Evolutionary conservation across 2,888 invertebrate species (phyloP).

Genomic region (Sinopyrophorus schimmeli): DNA sequence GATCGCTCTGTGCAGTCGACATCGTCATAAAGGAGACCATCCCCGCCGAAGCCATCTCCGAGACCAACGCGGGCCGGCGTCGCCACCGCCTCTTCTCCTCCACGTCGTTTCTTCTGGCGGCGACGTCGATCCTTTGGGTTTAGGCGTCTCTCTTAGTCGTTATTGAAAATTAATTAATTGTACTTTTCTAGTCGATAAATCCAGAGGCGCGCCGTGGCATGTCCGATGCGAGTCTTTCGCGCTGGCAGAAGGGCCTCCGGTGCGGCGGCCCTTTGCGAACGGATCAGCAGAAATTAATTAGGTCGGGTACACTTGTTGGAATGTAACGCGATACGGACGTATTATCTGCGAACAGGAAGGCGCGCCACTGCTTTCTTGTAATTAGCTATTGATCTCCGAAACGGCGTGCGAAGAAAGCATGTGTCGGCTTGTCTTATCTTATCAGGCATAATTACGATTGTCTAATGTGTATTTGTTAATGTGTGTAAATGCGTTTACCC

Average conservation of each 20-base stretch:
- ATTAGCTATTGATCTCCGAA: constrained; percentile 15
- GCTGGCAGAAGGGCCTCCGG: too few species aligned
- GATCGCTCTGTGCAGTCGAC: too few species aligned
- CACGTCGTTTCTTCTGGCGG: constrained; percentile 19
- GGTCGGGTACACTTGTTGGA: too few species aligned
- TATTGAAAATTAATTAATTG: constrained; percentile 25
- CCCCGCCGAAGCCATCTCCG: constrained; percentile 27
- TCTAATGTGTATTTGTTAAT: background rate
- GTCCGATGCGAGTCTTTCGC: too few species aligned
- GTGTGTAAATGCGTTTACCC: too few species aligned
- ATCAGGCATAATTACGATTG: constrained; percentile 9
- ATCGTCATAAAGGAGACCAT: constrained; percentile 29
- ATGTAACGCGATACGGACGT: too few species aligned
- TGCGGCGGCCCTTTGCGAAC: too few species aligned
- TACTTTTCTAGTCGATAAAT: constrained; percentile 19
- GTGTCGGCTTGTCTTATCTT: constrained; percentile 11
- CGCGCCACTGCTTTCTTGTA: constrained; percentile 6
- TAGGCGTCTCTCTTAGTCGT: constrained; percentile 23
- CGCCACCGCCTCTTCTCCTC: constrained; percentile 18
- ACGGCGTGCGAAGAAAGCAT: constrained; percentile 13
- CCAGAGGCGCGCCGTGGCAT: constrained; percentile 15
- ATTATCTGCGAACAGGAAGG: background rate
- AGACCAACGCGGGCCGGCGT: constrained; percentile 16
- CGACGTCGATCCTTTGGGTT: constrained; percentile 16
- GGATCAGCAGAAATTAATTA: too few species aligned